phyloP scores from a whole-genome alignment of 2,888 invertebrate genomes.

The Dryococelus australis region DNA sequence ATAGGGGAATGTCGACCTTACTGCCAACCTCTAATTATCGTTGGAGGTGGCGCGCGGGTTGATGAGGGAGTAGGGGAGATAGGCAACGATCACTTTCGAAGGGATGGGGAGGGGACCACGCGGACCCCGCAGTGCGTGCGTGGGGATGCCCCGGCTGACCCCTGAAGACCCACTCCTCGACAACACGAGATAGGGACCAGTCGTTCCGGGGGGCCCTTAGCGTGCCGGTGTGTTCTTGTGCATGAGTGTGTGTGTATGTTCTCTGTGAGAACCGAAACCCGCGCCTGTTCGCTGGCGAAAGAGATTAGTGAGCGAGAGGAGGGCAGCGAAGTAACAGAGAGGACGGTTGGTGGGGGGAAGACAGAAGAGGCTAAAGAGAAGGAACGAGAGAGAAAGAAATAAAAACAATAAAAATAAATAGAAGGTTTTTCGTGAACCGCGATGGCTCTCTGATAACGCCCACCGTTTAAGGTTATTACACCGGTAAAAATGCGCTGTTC shows the following conservation, averaged over 20 bases:
- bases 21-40: conserved; percentile 24
- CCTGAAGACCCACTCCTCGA: not conserved
- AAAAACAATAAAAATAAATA: not conserved
- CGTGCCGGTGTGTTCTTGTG: not conserved
- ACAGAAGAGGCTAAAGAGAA: not conserved
- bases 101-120: not conserved
- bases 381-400: not conserved
- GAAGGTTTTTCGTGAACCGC: conserved; percentile 11
- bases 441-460: conserved; percentile 20
- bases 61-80: not conserved
- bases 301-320: too few species aligned
- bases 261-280: not conserved
- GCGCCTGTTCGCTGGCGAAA: too few species aligned
- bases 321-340: not conserved
- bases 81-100: not conserved
- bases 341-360: not conserved
- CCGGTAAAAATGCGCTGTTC: not conserved
- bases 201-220: too few species aligned
- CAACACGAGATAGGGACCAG: not conserved
- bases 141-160: conserved; percentile 22
- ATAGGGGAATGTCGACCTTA: not conserved
- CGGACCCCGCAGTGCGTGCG: conserved; percentile 17
- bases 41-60: conserved; percentile 1
- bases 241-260: not conserved
- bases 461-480: conserved; percentile 29